Base-by-base conservation (phyloP, 2,113 vertebrate genomes). In the Scolopax mira region DNA sequence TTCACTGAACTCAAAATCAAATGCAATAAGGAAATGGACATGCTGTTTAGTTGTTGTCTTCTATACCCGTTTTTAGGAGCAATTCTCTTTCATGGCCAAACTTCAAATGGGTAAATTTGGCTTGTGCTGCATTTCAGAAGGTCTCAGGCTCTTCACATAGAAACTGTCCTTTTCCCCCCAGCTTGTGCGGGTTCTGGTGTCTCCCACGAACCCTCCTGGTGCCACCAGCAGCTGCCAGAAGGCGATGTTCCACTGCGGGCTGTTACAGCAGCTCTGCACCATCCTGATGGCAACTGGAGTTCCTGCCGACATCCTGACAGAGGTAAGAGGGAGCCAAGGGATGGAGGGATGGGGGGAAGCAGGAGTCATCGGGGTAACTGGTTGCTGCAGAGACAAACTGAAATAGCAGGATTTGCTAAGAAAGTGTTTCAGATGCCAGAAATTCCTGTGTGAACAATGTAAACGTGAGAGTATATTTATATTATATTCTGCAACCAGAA, bases 281-380 rank as follows among this genome's bases (percentile, higher is more conserved):
- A 99, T 99, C 97, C 98, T 99, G 41, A 99, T 99, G 99, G 99
- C 99, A 13, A 99, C 99, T 0, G 99, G 99, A 1, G 99, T 99
- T 73, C 99, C 99, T 83, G 99, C 99, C 17, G 99, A 99, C 66
- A 99, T 99, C 92, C 98, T 99, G 86, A 99, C 99, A 1, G 99
- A 99, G 98, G 99, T 99, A 97, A 96, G 75, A 25, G 46, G 88
- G 41, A 41, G 35, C 16, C 30, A 4, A 1, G 0, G 33, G 9
- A 2, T 21, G 58, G 62, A 41, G 51, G 27, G 2, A 5, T 3
- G 41, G 48, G 16, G 23, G 23, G 4, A 12, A 54, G 4, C 33
- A 27, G 57, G 37, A 9, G 4, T 5, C 62, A 30, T 7, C 33
- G 23, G 79, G 79, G 49, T 9, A 30, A 1, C 6, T 0, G 14